Evolutionary conservation across 2,888 invertebrate species (phyloP).

Genomic region (Bembecia ichneumoniformis): DNA sequence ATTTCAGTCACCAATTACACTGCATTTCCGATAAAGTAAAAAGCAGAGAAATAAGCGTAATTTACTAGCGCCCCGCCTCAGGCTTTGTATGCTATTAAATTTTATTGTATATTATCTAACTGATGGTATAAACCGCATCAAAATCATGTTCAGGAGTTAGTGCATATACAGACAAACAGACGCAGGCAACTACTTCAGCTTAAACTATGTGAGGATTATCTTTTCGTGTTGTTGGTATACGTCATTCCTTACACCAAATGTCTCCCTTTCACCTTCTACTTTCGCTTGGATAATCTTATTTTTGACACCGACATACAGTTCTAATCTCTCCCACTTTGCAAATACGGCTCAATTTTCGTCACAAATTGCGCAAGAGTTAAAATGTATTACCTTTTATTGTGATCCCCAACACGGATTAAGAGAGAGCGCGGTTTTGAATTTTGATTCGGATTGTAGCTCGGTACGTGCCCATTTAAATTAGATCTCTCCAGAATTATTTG

Average conservation of each 20-base stretch:
- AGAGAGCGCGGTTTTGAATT: slow-evolving; percentile 73
- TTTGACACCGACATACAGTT: slow-evolving; percentile 36
- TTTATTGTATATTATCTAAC: too few species aligned
- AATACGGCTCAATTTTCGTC: slow-evolving; percentile 38
- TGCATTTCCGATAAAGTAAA: too few species aligned
- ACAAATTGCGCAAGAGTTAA: slow-evolving; percentile 43
- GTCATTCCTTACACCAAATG: slow-evolving; percentile 42
- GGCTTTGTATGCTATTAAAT: too few species aligned
- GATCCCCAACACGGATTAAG: slow-evolving; percentile 73
- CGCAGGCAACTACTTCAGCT: too few species aligned
- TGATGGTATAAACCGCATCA: too few species aligned
- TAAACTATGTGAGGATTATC: too few species aligned
- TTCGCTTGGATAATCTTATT: slow-evolving; percentile 72
- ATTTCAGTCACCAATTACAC: too few species aligned
- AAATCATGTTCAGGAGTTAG: too few species aligned
- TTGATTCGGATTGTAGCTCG: slow-evolving; percentile 67
- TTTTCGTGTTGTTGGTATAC: too few species aligned
- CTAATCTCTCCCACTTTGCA: slow-evolving; percentile 26
- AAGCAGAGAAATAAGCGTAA: too few species aligned
- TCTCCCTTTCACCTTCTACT: slow-evolving; percentile 73
- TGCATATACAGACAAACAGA: too few species aligned
- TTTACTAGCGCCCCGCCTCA: too few species aligned
- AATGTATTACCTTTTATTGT: slow-evolving; percentile 74
- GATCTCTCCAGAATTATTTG: slow-evolving; percentile 52
- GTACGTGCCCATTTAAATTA: slow-evolving; percentile 50